phyloP scores from a whole-genome alignment of 2,888 invertebrate species.

The Dynastes tityus region DNA sequence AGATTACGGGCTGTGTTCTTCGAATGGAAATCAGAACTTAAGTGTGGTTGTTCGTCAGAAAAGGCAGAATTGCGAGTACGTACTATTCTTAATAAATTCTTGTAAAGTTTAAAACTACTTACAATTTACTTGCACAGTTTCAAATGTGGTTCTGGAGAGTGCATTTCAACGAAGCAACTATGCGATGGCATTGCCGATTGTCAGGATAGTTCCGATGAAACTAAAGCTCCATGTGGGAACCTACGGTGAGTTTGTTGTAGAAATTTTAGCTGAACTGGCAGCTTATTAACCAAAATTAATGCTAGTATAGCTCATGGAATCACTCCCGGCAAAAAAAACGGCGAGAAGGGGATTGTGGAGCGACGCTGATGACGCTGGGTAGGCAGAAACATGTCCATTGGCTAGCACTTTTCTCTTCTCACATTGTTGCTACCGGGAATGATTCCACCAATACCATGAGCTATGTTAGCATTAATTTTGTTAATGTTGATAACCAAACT shows the following conservation, averaged over 20 bases:
- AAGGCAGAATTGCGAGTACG: slow-evolving; percentile 12
- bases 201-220: slow-evolving; percentile 71
- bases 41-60: not conserved
- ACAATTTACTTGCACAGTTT: slow-evolving; percentile 50
- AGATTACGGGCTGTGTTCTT: not conserved
- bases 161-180: slow-evolving; percentile 66
- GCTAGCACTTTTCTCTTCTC: no score
- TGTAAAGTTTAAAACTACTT: no score
- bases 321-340: no score
- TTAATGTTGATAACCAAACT: no score
- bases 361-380: no score
- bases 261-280: not conserved
- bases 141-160: slow-evolving; percentile 67
- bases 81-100: not conserved
- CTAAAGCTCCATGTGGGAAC: slow-evolving; percentile 51
- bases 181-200: slow-evolving; percentile 72
- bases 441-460: no score
- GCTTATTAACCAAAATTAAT: no score
- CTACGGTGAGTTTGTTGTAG: not conserved
- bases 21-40: not conserved
- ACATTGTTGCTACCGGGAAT: no score
- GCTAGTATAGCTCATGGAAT: no score
- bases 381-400: no score
- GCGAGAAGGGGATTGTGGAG: not conserved
- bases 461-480: no score